These are phyloP conservation scores for Rotaria sp. DNA, from an alignment of 2,888 invertebrate species.

Conservation along the genomic window DNA sequence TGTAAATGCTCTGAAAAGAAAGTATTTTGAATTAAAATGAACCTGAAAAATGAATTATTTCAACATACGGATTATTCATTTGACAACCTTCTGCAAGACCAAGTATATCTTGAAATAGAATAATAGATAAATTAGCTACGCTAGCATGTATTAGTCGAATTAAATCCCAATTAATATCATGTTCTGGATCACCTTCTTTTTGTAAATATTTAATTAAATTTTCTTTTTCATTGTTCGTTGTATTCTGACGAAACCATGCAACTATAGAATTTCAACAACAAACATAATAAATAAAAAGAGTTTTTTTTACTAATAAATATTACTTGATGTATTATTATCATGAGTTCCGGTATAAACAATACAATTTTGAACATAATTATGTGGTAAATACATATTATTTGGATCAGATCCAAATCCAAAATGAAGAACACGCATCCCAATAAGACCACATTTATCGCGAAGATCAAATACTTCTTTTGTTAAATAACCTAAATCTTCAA, in stretches of 20 bases:
- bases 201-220: background rate
- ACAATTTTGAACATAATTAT: background rate
- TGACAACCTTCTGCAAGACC: background rate
- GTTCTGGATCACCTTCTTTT: background rate
- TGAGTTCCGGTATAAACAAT: background rate
- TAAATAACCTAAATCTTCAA: constrained; percentile 5
- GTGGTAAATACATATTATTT: constrained; percentile 5
- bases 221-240: background rate
- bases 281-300: background rate
- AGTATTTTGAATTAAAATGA: background rate
- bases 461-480: constrained; percentile 10
- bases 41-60: background rate
- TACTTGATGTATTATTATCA: background rate
- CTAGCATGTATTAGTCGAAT: background rate
- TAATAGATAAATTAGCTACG: background rate
- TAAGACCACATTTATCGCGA: background rate
- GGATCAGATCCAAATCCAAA: background rate
- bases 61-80: background rate
- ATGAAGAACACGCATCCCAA: background rate
- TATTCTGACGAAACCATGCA: background rate
- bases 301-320: no score
- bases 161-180: background rate
- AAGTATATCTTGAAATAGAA: background rate
- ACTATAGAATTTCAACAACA: background rate
- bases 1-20: background rate